phyloP scores from a whole-genome alignment of 2,113 vertebrate genomes.

The Elachura formosa region DNA sequence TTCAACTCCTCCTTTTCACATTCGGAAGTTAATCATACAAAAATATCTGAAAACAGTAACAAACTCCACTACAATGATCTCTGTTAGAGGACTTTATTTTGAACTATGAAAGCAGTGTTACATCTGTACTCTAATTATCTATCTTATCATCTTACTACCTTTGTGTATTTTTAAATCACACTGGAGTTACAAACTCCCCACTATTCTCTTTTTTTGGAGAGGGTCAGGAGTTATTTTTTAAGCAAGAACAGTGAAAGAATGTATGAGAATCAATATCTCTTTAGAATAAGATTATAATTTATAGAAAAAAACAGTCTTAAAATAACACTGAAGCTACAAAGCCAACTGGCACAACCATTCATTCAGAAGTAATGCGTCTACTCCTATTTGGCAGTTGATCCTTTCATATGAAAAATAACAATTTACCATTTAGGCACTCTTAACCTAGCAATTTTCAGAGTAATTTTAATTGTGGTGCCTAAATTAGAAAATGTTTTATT shows the following conservation, averaged over 20 bases:
- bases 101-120: background rate
- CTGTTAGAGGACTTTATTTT: background rate
- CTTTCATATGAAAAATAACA: background rate
- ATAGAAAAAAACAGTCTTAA: background rate
- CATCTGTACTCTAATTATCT: background rate
- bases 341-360: background rate
- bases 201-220: background rate
- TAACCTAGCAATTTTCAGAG: background rate
- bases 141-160: background rate
- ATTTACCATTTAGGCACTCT: background rate
- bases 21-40: background rate
- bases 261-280: background rate
- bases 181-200: rapidly evolving
- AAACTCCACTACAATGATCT: background rate
- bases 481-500: background rate
- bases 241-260: background rate
- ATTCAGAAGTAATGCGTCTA: background rate
- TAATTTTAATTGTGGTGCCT: background rate
- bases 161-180: background rate
- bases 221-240: background rate
- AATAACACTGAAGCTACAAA: background rate
- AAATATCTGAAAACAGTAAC: background rate
- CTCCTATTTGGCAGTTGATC: background rate
- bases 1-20: background rate
- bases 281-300: background rate